Conservation (phyloP, 2,888 invertebrate species). For the Melanotus villosus region DNA sequence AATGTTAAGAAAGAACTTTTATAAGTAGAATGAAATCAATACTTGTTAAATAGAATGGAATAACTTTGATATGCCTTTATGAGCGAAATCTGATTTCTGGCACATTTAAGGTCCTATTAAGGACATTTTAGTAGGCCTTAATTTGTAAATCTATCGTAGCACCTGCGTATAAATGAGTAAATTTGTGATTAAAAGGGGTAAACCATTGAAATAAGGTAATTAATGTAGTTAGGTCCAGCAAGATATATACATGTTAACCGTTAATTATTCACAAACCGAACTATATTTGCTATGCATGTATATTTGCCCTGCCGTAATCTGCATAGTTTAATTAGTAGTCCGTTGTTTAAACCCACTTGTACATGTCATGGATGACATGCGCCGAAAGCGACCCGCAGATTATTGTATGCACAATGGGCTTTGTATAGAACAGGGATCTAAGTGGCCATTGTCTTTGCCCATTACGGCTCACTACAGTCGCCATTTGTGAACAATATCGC, state of each 20-base stretch:
- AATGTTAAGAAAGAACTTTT: too few species aligned
- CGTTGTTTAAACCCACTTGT: slow-evolving; percentile 16
- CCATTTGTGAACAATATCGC: slow-evolving; percentile 26
- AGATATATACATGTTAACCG: neutral
- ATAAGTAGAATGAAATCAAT: too few species aligned
- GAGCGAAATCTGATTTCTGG: too few species aligned
- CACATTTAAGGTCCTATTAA: too few species aligned
- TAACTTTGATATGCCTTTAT: too few species aligned
- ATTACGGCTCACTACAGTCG: slow-evolving; percentile 25
- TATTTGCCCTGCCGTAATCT: slow-evolving; percentile 1
- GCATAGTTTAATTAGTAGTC: slow-evolving; percentile 20
- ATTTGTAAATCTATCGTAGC: too few species aligned
- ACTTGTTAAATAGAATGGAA: too few species aligned
- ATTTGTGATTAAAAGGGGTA: too few species aligned
- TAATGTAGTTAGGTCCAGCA: too few species aligned
- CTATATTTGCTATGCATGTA: slow-evolving; percentile 5
- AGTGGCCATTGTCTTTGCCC: slow-evolving; percentile 37
- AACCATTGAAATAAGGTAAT: too few species aligned
- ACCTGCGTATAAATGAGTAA: too few species aligned
- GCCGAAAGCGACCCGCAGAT: slow-evolving; percentile 31
- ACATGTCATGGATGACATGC: slow-evolving; percentile 25
- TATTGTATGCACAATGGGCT: slow-evolving; percentile 33
- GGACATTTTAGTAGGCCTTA: too few species aligned
- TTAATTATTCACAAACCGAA: slow-evolving; percentile 4
- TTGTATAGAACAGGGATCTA: slow-evolving; percentile 33